Percentiles rank a stretch among this genome's conserved stretches.
Evolutionary conservation across 2,888 invertebrate genomes (phyloP).

Genomic region (Cosmorhoe ocellata): DNA sequence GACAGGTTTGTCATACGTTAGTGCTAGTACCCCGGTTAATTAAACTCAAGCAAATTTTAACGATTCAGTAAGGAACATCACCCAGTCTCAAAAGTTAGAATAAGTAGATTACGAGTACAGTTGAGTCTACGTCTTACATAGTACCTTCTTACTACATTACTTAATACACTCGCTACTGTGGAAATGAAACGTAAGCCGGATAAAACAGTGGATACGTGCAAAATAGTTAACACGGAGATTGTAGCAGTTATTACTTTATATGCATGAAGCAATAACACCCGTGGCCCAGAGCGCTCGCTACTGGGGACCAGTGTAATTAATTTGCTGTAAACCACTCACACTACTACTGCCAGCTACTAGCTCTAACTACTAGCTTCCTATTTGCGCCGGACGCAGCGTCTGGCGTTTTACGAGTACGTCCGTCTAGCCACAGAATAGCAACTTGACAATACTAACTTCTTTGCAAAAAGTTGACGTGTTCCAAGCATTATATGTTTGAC

Average conservation of each 20-base stretch:
- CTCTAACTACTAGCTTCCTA: neutral
- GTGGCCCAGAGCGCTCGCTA: slow-evolving; percentile 45
- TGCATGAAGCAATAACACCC: slow-evolving; percentile 68
- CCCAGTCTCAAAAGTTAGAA: too few relatives aligned
- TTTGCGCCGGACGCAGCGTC: slow-evolving; percentile 1
- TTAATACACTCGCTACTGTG: too few relatives aligned
- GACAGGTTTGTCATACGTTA: slow-evolving; percentile 15
- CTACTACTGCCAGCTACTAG: slow-evolving; percentile 20
- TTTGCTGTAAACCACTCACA: slow-evolving; percentile 59
- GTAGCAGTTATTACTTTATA: slow-evolving; percentile 67
- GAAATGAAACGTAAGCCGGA: too few relatives aligned
- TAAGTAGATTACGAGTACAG: too few relatives aligned
- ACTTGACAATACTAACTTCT: too few relatives aligned
- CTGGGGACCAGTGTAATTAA: slow-evolving; percentile 60
- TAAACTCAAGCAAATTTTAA: slow-evolving; percentile 1
- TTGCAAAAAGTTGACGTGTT: too few relatives aligned
- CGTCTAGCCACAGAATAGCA: too few relatives aligned
- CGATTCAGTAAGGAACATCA: neutral
- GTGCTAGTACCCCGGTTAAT: slow-evolving; percentile 6
- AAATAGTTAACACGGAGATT: slow-evolving; percentile 49
- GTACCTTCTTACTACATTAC: too few relatives aligned
- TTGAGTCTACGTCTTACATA: too few relatives aligned
- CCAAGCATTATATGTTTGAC: too few relatives aligned
- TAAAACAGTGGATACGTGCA: slow-evolving; percentile 41
- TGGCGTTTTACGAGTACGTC: neutral